phyloP scores from a whole-genome alignment of 2,888 invertebrate genomes.

The Osedax frankpressi region DNA sequence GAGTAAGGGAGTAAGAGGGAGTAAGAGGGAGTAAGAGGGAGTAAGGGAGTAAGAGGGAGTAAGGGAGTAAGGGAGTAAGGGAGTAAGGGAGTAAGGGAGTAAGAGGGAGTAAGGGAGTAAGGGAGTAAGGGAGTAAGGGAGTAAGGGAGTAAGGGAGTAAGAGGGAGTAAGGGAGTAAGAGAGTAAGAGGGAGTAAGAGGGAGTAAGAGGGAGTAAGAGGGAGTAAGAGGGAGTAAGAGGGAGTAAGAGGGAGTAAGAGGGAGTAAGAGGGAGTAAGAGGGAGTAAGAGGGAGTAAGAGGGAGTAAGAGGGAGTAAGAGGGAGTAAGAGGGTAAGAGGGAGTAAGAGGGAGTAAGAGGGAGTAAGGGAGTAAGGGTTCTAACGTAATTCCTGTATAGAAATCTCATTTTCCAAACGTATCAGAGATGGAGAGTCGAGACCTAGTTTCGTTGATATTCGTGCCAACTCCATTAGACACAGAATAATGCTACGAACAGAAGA shows the following conservation, averaged over 20 bases:
- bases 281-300: neutral
- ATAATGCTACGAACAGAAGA: constrained; percentile 72
- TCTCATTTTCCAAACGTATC: constrained; percentile 46
- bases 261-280: neutral
- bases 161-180: neutral
- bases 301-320: neutral
- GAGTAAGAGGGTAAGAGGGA: neutral
- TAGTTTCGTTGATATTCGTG: constrained; percentile 61
- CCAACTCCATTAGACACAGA: constrained; percentile 70
- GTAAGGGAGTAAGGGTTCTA: neutral
- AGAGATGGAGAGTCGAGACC: constrained; percentile 69
- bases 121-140: neutral
- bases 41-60: too few relatives aligned
- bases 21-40: too few relatives aligned
- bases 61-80: too few relatives aligned
- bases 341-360: neutral
- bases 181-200: constrained; percentile 10
- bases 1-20: too few relatives aligned
- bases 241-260: neutral
- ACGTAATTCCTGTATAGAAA: neutral
- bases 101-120: neutral
- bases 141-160: constrained; percentile 6
- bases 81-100: neutral
- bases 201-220: constrained; percentile 9
- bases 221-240: constrained; percentile 2